phyloP scores from a whole-genome alignment of 2,797 vertebrate genomes.

The Iguana delicatissima region DNA sequence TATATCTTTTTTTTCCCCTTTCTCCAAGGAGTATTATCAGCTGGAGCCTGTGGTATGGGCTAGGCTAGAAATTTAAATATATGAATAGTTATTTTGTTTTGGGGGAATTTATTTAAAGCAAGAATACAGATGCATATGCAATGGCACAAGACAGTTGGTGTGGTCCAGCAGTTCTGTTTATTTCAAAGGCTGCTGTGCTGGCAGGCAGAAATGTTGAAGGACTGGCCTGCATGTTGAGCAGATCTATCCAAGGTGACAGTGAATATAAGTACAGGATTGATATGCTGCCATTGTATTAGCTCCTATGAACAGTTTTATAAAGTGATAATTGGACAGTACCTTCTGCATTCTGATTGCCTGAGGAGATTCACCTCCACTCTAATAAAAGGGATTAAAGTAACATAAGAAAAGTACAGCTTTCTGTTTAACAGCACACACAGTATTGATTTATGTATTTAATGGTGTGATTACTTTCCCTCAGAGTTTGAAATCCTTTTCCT shows the following conservation, averaged over 20 bases:
- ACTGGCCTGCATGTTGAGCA: constrained; percentile 8
- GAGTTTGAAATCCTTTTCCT: constrained; percentile 44
- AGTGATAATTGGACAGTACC: constrained; percentile 65
- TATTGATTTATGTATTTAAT: constrained; percentile 59
- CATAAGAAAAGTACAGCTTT: constrained; percentile 32
- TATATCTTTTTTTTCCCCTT: neutral
- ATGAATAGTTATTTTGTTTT: neutral
- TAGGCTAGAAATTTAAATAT: neutral
- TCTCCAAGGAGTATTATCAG: neutral
- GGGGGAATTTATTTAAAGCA: neutral
- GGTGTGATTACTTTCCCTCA: constrained; percentile 57
- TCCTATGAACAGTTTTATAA: constrained; percentile 65
- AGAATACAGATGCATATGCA: constrained; percentile 46
- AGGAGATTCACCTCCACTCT: constrained; percentile 55
- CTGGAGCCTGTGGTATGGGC: neutral
- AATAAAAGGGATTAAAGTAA: constrained; percentile 60
- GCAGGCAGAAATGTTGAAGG: constrained; percentile 1
- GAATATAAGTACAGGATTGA: constrained; percentile 63
- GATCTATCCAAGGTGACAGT: constrained; percentile 61
- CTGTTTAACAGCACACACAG: constrained; percentile 53
- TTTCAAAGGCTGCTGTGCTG: constrained; percentile 37
- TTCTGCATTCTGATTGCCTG: constrained; percentile 53
- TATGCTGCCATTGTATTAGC: constrained; percentile 47
- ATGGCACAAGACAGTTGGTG: constrained; percentile 20
- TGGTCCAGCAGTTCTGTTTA: constrained; percentile 28